Evolutionary conservation across 2,113 vertebrate species (phyloP).

Genomic region (Acanthochromis polyacanthus): DNA sequence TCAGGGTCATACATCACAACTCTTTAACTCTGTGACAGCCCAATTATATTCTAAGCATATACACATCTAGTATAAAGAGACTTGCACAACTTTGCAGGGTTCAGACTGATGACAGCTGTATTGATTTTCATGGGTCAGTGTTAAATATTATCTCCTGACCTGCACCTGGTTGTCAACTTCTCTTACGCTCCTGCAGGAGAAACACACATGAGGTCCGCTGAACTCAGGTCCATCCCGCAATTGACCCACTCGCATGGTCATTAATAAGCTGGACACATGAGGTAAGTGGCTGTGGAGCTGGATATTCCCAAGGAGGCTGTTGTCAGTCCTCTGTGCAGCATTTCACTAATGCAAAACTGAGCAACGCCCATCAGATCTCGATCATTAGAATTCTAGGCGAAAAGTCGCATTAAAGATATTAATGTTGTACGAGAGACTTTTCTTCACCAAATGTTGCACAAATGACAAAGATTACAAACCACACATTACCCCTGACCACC

Average conservation of each 20-base stretch:
- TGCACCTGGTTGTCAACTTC: slow-evolving; percentile 4
- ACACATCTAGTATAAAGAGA: background rate
- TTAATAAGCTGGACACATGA: slow-evolving; percentile 51
- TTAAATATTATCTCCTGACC: slow-evolving; percentile 28
- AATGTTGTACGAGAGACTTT: background rate
- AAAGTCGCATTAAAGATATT: slow-evolving; percentile 30
- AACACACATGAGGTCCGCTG: slow-evolving; percentile 3
- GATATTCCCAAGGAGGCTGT: slow-evolving; percentile 16
- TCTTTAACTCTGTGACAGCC: background rate
- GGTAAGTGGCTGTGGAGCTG: slow-evolving; percentile 32
- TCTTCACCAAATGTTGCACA: slow-evolving; percentile 28
- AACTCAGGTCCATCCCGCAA: slow-evolving; percentile 11
- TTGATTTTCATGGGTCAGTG: slow-evolving; percentile 18
- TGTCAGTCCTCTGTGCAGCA: slow-evolving; percentile 24
- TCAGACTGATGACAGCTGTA: slow-evolving; percentile 2
- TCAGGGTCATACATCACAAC: background rate
- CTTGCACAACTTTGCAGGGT: background rate
- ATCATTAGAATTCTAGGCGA: slow-evolving; percentile 10
- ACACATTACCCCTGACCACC: slow-evolving; percentile 19
- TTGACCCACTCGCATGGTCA: slow-evolving; percentile 24
- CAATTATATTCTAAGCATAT: background rate
- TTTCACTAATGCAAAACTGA: too few relatives aligned
- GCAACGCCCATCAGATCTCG: background rate
- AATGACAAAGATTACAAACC: slow-evolving; percentile 48
- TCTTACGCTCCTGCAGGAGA: slow-evolving; percentile 3